Evolutionary conservation across 2,888 invertebrate species (phyloP), one percentile per base, ranked within the genome.

Genomic region (Meloe dianella): DNA sequence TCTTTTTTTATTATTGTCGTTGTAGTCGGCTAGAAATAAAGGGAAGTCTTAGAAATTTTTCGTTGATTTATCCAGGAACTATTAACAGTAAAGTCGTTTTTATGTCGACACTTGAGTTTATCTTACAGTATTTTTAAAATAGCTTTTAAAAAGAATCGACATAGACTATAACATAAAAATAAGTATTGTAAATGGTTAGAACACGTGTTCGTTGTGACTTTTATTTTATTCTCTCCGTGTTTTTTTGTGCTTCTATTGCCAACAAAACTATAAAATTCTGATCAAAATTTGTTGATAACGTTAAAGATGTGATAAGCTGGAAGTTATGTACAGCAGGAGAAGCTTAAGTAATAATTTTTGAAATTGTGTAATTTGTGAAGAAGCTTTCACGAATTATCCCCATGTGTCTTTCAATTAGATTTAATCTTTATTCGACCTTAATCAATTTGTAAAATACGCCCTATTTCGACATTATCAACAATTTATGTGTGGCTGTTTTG

Each of bases 71-170:
- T 24, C 59, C 35, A n/a, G 38, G 59, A 38, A 32, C 54, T 54
- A 54, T 59, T 35, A 59, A 35, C 59, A 59, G 20, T 35, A 59
- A 59, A 38, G 59, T 30, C 59, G 59, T 59, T 59, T 59, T 59
- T 59, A 58, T 59, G 59, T 59, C 38, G 8, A 38, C 32, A 59
- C 59, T 32, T 8, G 20, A 59, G 35, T 38, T 58, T 58, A 58
- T 59, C 30, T 59, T 32, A 30, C 30, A 22, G 22, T 30, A 32
- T 59, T 59, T 59, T 59, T 59, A 59, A 59, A 59, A 59, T 59
- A 59, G 58, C 58, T 58, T 35, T 58, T 22, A 58, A 24, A 58
- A 38, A 24, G 35, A 30, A 32, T 12, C 17, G 30, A 24, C 35
- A 17, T 30, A 2, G 24, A 3, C 24, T 24, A n/a, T n/a, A 12